Base-by-base conservation (phyloP, 1,140 invertebrate genomes). In the Drosophila ohnishii region DNA sequence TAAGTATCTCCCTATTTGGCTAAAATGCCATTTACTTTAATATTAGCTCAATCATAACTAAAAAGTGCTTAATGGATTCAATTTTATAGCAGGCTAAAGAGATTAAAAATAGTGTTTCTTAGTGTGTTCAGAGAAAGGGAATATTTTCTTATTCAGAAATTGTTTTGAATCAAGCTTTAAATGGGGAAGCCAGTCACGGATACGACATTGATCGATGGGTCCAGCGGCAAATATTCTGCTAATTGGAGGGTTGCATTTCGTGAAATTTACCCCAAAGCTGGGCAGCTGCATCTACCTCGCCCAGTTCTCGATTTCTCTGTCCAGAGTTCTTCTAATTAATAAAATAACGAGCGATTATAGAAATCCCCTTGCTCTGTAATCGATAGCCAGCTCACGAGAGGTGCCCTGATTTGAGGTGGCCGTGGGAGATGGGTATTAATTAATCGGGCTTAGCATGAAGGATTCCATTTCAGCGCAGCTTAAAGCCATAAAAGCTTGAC, bases 1-100 rank as follows among this genome's bases (percentile, higher is more conserved):
- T 97, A 93, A 94, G 90, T 90, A 80, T 53, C 19, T 22, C 34
- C 34, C 1, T 53, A 14, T 37, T 22, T 22, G 51, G 51, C 51
- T 10, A 3, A 53, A 37, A 14, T n/a, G 19, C 13, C 8, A 37
- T 35, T 53, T 53, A 53, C 19, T 35, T 22, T 9, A 19, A 13
- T 22, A 53, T 35, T 35, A 30, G 22, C 22, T 53, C 13, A 37
- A 53, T 35, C 13, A 22, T 5, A 14, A 14, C 3, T 25, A 22
- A 37, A 53, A 4, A 11, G 50, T 9, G 48, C 30, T 34, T 19
- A 53, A 35, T 35, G 19, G 50, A 34, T 35, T 53, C 16, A 55
- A 37, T 35, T 55, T 22, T 6, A 8, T 9, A 34, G 8, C 13
- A 28, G 8, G 39, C 39, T 42, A 10, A 42, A n/a, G n/a, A 4